phyloP scores from a whole-genome alignment of 2,113 vertebrate genomes.

The Centropristis striata region DNA sequence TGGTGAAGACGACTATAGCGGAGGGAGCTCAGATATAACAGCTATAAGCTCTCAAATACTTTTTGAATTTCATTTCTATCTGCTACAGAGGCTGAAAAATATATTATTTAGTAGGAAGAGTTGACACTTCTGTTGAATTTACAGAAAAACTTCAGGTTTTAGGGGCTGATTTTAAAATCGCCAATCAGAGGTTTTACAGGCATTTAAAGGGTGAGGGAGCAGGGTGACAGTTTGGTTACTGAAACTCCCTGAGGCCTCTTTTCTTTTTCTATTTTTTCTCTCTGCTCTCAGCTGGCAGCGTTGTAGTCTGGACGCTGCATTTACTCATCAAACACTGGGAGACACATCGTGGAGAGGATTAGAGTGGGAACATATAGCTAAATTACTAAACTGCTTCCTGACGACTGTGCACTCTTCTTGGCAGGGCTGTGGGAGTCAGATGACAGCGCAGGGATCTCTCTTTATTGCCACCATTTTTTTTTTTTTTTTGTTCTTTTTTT shows the following conservation, averaged over 20 bases:
- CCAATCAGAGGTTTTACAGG: too few species aligned
- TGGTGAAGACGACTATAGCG: too few species aligned
- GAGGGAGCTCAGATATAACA: too few species aligned
- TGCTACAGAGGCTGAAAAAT: too few species aligned
- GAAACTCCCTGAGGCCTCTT: neutral
- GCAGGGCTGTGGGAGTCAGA: constrained; percentile 20
- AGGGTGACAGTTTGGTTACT: neutral
- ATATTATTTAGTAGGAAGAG: too few species aligned
- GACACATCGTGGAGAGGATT: neutral
- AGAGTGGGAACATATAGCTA: constrained; percentile 13
- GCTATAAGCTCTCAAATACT: too few species aligned
- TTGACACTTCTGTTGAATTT: too few species aligned
- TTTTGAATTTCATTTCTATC: too few species aligned
- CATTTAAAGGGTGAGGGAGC: too few species aligned
- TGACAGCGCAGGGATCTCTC: constrained; percentile 31
- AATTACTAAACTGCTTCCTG: constrained; percentile 28
- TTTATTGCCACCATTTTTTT: neutral
- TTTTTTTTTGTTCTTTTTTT: neutral
- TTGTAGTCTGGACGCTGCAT: neutral
- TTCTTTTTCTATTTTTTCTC: neutral
- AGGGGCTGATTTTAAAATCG: too few species aligned
- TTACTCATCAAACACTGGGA: constrained; percentile 21
- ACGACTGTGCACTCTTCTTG: constrained; percentile 11
- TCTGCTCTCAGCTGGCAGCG: neutral
- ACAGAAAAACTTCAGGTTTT: too few species aligned